Conservation (phyloP, 2,797 vertebrate species). For the Siniperca scherzeri region DNA sequence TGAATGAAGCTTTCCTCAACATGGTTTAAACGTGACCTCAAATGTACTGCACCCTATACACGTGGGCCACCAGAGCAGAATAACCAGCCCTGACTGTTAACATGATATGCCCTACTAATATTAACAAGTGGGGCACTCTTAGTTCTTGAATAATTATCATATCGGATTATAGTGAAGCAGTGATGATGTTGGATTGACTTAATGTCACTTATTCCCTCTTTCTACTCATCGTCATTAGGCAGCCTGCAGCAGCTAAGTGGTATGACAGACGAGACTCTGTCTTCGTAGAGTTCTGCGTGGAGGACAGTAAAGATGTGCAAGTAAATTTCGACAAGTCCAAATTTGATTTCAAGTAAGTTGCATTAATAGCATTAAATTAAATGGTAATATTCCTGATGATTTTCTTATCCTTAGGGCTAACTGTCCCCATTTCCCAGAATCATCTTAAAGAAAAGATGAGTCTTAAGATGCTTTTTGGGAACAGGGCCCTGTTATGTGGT, state of each 20-base stretch:
- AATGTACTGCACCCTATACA: slow-evolving; percentile 14
- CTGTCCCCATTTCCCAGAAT: background rate
- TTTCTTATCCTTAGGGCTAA: background rate
- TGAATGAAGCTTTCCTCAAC: slow-evolving; percentile 26
- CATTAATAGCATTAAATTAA: background rate
- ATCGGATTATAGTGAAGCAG: background rate
- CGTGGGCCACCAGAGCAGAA: background rate
- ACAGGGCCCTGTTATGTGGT: background rate
- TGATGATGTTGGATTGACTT: background rate
- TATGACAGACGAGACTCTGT: slow-evolving; percentile 96
- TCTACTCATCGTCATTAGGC: slow-evolving; percentile 83
- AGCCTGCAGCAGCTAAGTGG: slow-evolving; percentile 96
- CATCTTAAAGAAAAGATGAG: background rate
- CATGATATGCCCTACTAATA: background rate
- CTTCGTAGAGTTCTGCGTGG: slow-evolving; percentile 96
- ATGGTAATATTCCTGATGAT: background rate
- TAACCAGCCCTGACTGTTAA: background rate
- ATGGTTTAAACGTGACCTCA: slow-evolving; percentile 25
- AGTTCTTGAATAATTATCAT: background rate
- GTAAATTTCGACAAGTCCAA: slow-evolving; percentile 93
- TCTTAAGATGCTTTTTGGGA: background rate
- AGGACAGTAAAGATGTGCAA: slow-evolving; percentile 96
- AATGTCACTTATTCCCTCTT: background rate
- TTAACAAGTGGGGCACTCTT: background rate
- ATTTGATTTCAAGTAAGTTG: slow-evolving; percentile 91